Evolutionary conservation across 1,140 invertebrate species (phyloP).

Genomic region (Drosophila truncata): DNA sequence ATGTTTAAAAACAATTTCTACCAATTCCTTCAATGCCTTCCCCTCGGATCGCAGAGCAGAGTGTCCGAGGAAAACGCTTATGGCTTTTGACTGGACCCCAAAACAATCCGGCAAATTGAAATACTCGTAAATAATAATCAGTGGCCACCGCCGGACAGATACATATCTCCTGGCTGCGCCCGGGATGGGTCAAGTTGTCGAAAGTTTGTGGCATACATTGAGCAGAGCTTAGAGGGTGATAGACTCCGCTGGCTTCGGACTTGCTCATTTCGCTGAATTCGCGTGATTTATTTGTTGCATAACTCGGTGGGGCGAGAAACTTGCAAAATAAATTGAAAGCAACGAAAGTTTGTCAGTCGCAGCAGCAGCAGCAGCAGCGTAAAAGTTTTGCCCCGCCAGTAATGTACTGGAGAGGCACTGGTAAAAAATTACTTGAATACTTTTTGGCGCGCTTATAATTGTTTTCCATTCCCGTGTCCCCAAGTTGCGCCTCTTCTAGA

Average conservation of each 20-base stretch:
- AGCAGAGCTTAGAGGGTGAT: slow-evolving; percentile 60
- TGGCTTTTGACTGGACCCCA: slow-evolving; percentile 52
- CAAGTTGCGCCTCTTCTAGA: not conserved
- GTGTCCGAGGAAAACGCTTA: slow-evolving; percentile 59
- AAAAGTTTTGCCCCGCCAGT: slow-evolving; percentile 61
- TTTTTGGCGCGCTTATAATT: slow-evolving; percentile 79
- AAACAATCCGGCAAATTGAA: slow-evolving; percentile 66
- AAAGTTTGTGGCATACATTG: slow-evolving; percentile 42
- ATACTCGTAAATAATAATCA: slow-evolving; percentile 80
- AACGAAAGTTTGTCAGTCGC: slow-evolving; percentile 71
- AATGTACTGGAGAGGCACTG: slow-evolving; percentile 55
- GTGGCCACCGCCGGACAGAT: slow-evolving; percentile 27
- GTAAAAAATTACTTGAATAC: slow-evolving; percentile 72
- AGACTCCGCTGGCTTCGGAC: slow-evolving; percentile 32
- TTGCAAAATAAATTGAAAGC: slow-evolving; percentile 79
- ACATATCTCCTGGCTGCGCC: slow-evolving; percentile 7
- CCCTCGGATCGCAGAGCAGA: not conserved
- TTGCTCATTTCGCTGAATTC: slow-evolving; percentile 61
- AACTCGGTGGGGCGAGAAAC: slow-evolving; percentile 54
- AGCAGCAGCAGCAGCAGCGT: slow-evolving; percentile 25
- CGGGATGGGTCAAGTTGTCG: slow-evolving; percentile 37
- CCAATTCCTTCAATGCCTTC: too few species aligned
- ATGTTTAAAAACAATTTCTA: slow-evolving; percentile 74
- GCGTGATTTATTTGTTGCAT: slow-evolving; percentile 80
- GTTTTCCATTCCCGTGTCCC: slow-evolving; percentile 61